These are phyloP conservation scores for Loxodonta africana DNA, from an alignment of 2,113 vertebrate genomes.

Conservation along the genomic window DNA sequence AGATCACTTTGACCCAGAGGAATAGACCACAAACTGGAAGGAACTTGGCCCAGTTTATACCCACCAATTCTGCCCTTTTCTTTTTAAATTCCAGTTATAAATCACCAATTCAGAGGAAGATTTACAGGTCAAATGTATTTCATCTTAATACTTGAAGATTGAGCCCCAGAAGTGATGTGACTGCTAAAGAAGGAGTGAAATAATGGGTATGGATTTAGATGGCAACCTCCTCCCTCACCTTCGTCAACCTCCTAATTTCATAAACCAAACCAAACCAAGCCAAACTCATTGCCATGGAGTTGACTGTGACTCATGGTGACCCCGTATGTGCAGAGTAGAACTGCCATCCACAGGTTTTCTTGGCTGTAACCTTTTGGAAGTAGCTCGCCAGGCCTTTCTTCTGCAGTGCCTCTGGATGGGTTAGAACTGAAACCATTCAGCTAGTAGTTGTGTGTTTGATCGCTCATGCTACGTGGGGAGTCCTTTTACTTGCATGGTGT, in stretches of 20 bases:
- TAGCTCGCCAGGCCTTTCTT: background rate
- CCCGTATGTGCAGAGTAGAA: background rate
- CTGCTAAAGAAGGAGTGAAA: background rate
- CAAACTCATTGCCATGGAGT: background rate
- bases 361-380: background rate
- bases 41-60: background rate
- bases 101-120: slow-evolving; percentile 5
- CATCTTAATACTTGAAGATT: background rate
- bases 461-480: background rate
- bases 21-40: background rate
- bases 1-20: background rate
- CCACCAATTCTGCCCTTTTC: background rate
- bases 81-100: slow-evolving; percentile 44
- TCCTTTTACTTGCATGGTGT: background rate
- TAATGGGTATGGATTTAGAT: background rate
- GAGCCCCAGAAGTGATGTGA: background rate
- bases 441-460: no score
- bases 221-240: accelerated
- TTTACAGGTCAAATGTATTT: background rate
- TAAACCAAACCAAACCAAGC: background rate
- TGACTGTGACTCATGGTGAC: background rate
- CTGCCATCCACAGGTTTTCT: background rate
- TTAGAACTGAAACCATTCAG: background rate
- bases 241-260: background rate
- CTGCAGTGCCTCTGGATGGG: background rate